These are phyloP conservation scores for Drosophila subpulchrella DNA, from an alignment of 1,140 invertebrate genomes.

Conservation along the genomic window DNA sequence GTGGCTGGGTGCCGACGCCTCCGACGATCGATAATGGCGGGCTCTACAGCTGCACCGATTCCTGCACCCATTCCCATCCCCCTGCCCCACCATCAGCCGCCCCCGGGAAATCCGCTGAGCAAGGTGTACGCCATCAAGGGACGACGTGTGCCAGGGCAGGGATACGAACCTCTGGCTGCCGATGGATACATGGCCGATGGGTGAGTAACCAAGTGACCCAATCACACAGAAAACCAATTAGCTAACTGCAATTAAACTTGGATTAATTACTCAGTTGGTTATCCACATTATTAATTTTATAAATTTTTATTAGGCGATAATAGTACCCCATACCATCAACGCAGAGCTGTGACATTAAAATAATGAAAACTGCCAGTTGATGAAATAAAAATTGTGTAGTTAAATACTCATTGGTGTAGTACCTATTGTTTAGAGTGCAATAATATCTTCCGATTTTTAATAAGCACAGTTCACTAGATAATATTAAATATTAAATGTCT, in stretches of 20 bases:
- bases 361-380: too few species aligned
- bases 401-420: too few species aligned
- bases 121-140: conserved; percentile 57
- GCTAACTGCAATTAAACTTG: conserved; percentile 8
- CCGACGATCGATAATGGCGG: conserved; percentile 65
- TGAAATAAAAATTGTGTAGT: too few species aligned
- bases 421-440: too few species aligned
- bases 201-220: conserved; percentile 56
- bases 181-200: conserved; percentile 68
- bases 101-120: conserved; percentile 21
- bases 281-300: neutral
- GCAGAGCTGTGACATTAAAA: too few species aligned
- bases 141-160: conserved; percentile 59
- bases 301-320: neutral
- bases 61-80: conserved; percentile 22
- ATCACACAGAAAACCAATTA: conserved; percentile 4
- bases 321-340: too few species aligned
- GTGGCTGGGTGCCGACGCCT: conserved; percentile 52
- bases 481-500: too few species aligned
- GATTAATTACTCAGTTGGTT: conserved; percentile 3
- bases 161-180: conserved; percentile 58
- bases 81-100: conserved; percentile 9
- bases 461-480: too few species aligned
- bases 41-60: conserved; percentile 25
- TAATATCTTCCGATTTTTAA: too few species aligned